These are phyloP conservation scores for Gymnocheta viridis DNA, from an alignment of 2,888 invertebrate genomes.

Conservation along the genomic window DNA sequence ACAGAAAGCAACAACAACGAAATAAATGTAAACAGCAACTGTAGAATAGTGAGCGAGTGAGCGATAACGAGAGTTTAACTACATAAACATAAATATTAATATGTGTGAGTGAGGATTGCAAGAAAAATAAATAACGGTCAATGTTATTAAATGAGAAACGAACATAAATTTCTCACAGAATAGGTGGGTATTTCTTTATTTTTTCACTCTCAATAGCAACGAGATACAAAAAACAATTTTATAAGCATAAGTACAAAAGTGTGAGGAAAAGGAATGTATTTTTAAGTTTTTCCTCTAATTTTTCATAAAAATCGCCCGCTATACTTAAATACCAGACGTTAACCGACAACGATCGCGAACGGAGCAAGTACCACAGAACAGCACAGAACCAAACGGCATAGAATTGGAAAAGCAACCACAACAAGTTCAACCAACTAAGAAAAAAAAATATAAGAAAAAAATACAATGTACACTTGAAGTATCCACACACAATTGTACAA, in stretches of 20 bases:
- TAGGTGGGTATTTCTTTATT: too few species aligned
- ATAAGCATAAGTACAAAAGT: constrained; percentile 13
- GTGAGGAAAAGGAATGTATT: constrained; percentile 59
- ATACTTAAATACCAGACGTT: constrained; percentile 59
- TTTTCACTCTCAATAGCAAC: constrained; percentile 36
- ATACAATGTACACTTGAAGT: constrained; percentile 7
- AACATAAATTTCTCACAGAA: constrained; percentile 6
- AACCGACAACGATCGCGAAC: constrained; percentile 62
- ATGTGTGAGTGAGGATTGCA: too few species aligned
- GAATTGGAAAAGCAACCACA: constrained; percentile 22
- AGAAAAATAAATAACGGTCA: too few species aligned
- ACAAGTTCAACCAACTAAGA: constrained; percentile 58
- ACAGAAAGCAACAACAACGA: neutral
- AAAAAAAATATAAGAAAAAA: constrained; percentile 26
- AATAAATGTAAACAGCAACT: constrained; percentile 28
- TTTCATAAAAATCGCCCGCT: constrained; percentile 65
- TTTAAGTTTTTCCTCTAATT: constrained; percentile 59
- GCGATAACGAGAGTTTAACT: neutral
- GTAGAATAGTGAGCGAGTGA: neutral
- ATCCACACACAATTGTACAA: constrained; percentile 7
- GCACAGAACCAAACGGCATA: constrained; percentile 6
- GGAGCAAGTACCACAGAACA: constrained; percentile 36
- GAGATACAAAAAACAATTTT: constrained; percentile 16
- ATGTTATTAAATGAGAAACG: constrained; percentile 30
- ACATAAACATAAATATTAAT: neutral